Evolutionary conservation across 2,797 vertebrate genomes (phyloP).

Genomic region (Orientallactaga sibirica): DNA sequence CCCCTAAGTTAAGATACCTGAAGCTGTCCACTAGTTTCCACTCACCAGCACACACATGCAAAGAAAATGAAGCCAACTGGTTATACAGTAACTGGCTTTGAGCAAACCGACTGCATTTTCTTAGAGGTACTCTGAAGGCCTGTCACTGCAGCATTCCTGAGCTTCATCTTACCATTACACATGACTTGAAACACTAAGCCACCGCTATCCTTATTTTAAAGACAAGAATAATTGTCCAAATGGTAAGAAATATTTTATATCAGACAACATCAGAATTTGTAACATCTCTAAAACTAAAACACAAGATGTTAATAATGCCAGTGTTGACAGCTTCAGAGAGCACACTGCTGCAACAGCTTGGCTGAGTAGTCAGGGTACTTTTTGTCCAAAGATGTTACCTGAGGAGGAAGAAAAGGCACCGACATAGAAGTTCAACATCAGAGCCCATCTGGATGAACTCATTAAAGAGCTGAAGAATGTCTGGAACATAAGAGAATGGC

Average conservation of each 20-base stretch:
- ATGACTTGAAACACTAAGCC: neutral
- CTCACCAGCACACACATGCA: neutral
- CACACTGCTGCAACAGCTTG: neutral
- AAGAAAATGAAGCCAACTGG: neutral
- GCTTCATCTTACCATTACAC: neutral
- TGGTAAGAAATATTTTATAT: neutral
- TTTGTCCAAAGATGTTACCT: slow-evolving; percentile 87
- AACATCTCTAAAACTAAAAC: neutral
- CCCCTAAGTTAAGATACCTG: too few relatives aligned
- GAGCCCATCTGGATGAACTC: slow-evolving; percentile 91
- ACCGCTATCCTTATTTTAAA: neutral
- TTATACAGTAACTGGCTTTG: neutral
- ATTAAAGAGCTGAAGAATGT: slow-evolving; percentile 93
- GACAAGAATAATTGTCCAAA: neutral
- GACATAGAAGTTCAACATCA: slow-evolving; percentile 95
- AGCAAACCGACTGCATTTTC: fast-evolving
- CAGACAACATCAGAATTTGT: neutral
- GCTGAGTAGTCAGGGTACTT: fast-evolving
- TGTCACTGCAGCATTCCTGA: fast-evolving
- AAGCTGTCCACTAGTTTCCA: too few relatives aligned
- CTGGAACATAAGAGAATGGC: slow-evolving; percentile 95
- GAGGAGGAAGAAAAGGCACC: slow-evolving; percentile 97
- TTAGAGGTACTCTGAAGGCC: neutral
- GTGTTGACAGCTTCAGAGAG: neutral
- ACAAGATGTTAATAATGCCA: neutral